phyloP scores from a whole-genome alignment of 2,888 invertebrate genomes.

The Nemurella pictetii region DNA sequence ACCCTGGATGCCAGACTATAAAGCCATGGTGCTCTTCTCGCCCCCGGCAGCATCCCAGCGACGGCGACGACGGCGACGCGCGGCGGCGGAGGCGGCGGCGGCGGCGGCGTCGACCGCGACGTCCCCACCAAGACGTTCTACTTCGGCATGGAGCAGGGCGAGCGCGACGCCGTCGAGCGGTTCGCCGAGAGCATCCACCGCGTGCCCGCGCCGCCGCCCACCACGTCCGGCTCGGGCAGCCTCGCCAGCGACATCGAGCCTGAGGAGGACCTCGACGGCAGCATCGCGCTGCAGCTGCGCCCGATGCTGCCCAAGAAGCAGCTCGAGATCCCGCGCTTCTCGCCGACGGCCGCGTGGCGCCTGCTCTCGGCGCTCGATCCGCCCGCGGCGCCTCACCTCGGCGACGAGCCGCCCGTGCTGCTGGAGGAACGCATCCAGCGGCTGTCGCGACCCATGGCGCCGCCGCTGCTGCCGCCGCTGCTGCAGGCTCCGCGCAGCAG shows the following conservation, averaged over 20 bases:
- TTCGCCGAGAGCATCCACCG: conserved; percentile 48
- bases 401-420: conserved; percentile 43
- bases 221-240: conserved; percentile 49
- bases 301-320: conserved; percentile 81
- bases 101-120: conserved; percentile 37
- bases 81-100: too few species aligned
- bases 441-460: conserved; percentile 43
- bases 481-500: conserved; percentile 43
- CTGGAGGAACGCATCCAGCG: conserved; percentile 59
- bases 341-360: conserved; percentile 82
- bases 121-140: conserved; percentile 66
- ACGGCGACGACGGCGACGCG: too few species aligned
- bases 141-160: conserved; percentile 72
- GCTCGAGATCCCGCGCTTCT: conserved; percentile 76
- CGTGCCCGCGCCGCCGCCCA: conserved; percentile 34
- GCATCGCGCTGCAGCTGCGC: conserved; percentile 72
- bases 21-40: too few species aligned
- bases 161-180: conserved; percentile 48
- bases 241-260: conserved; percentile 43
- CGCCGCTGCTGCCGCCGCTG: conserved; percentile 36
- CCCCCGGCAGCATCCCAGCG: too few species aligned
- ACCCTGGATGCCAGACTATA: too few species aligned
- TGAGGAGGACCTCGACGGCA: conserved; percentile 50
- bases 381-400: conserved; percentile 43
- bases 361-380: conserved; percentile 67